Evolutionary conservation across 2,797 vertebrate genomes (phyloP).

Genomic region (Lindbergichthys nudifrons): DNA sequence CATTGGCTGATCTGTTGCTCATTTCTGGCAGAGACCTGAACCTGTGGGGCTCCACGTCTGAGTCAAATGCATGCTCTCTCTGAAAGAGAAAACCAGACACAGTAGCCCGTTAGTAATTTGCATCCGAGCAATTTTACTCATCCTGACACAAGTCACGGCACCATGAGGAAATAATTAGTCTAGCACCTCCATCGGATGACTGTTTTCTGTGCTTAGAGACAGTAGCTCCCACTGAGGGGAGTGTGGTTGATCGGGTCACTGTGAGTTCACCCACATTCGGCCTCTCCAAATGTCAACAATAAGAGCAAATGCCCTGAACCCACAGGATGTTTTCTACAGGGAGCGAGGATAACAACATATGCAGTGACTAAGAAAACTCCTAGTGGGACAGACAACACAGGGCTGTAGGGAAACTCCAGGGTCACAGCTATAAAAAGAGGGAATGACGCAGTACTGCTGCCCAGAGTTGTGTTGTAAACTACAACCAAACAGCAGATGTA

Average conservation of each 20-base stretch:
- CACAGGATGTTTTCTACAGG: slow-evolving; percentile 88
- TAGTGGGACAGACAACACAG: slow-evolving; percentile 84
- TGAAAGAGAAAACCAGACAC: slow-evolving; percentile 79
- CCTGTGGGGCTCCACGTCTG: slow-evolving; percentile 84
- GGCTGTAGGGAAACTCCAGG: slow-evolving; percentile 88
- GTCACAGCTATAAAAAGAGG: slow-evolving; percentile 86
- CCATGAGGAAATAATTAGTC: slow-evolving; percentile 76
- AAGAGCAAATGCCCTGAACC: slow-evolving; percentile 84
- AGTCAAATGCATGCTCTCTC: slow-evolving; percentile 83
- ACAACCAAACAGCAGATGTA: slow-evolving; percentile 29
- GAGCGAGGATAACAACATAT: slow-evolving; percentile 85
- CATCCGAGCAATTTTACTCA: slow-evolving; percentile 65
- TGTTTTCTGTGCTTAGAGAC: slow-evolving; percentile 69
- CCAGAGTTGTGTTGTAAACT: slow-evolving; percentile 69
- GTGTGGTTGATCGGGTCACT: slow-evolving; percentile 72
- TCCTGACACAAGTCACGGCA: slow-evolving; percentile 73
- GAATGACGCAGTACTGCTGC: slow-evolving; percentile 81
- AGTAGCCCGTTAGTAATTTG: slow-evolving; percentile 66
- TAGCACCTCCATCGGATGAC: slow-evolving; percentile 53
- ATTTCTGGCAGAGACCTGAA: slow-evolving; percentile 87
- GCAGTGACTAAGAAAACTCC: slow-evolving; percentile 85
- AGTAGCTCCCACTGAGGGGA: slow-evolving; percentile 70
- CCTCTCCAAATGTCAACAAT: slow-evolving; percentile 85
- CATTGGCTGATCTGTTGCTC: slow-evolving; percentile 84
- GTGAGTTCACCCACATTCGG: slow-evolving; percentile 83